Percentiles rank a stretch among this genome's conserved stretches.
Evolutionary conservation across 2,797 vertebrate species (phyloP).

Genomic region (Macrochelys suwanniensis): DNA sequence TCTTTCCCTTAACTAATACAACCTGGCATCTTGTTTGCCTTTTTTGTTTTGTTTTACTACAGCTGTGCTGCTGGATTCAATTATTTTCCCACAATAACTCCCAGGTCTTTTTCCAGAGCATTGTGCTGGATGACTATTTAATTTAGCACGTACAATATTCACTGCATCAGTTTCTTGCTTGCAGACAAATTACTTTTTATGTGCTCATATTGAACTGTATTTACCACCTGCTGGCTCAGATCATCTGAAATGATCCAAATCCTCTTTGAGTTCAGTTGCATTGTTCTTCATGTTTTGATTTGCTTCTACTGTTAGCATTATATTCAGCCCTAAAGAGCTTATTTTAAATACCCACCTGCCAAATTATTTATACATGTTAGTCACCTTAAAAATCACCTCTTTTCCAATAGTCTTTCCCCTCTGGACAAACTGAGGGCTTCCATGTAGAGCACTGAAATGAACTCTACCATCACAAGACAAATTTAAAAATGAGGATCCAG

Average conservation of each 20-base stretch:
- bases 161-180: constrained; percentile 60
- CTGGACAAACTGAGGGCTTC: not conserved
- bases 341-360: constrained; percentile 62
- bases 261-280: constrained; percentile 57
- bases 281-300: constrained; percentile 68
- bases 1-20: constrained; percentile 36
- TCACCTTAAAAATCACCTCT: constrained; percentile 42
- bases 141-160: constrained; percentile 58
- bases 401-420: constrained; percentile 49
- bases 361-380: constrained; percentile 57
- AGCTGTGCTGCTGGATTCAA: constrained; percentile 57
- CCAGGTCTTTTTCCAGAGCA: constrained; percentile 63
- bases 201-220: constrained; percentile 59
- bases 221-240: constrained; percentile 74
- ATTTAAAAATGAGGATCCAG: not conserved
- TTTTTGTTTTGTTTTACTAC: constrained; percentile 35
- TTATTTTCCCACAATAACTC: constrained; percentile 66
- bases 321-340: constrained; percentile 64
- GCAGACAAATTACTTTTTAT: constrained; percentile 67
- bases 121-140: constrained; percentile 49
- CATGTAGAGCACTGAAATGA: not conserved
- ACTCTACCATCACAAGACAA: not conserved
- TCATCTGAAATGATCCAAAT: constrained; percentile 67
- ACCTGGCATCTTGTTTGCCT: constrained; percentile 40
- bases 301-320: constrained; percentile 31